Evolutionary conservation across 2,113 vertebrate species (phyloP).

Genomic region (Dasypus novemcinctus): DNA sequence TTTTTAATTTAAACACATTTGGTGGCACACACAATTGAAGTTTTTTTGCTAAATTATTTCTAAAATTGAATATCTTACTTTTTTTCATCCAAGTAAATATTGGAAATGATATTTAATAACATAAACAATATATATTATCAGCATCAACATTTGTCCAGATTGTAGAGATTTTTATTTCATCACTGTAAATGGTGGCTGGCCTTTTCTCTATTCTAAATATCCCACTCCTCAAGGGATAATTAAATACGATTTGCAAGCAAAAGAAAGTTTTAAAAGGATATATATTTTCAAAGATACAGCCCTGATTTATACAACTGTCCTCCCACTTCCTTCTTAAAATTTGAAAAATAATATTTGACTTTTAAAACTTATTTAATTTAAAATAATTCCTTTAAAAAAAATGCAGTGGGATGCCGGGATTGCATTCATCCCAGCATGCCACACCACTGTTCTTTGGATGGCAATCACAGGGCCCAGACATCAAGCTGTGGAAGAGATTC

Average conservation of each 20-base stretch:
- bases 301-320: not conserved
- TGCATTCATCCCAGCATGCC: slow-evolving; percentile 72
- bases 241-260: slow-evolving; percentile 56
- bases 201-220: slow-evolving; percentile 68
- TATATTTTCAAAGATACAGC: not conserved
- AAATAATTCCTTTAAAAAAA: slow-evolving; percentile 36
- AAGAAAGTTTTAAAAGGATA: slow-evolving; percentile 20
- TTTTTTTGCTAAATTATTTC: not conserved
- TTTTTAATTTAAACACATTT: slow-evolving; percentile 20
- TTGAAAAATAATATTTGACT: not conserved
- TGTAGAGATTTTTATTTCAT: slow-evolving; percentile 11
- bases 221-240: slow-evolving; percentile 51
- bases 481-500: slow-evolving; percentile 83
- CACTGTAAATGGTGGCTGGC: slow-evolving; percentile 5
- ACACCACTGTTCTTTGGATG: slow-evolving; percentile 78
- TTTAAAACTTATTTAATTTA: slow-evolving; percentile 23
- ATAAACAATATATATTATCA: not conserved
- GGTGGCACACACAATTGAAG: not conserved
- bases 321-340: slow-evolving; percentile 13
- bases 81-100: not conserved
- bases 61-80: slow-evolving; percentile 21
- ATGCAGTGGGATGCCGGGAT: slow-evolving; percentile 61
- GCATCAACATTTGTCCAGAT: not conserved
- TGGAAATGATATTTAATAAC: not conserved
- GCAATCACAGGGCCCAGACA: slow-evolving; percentile 83